Evolutionary conservation across 2,113 vertebrate genomes (phyloP).

Genomic region (Cyanocitta stelleri): DNA sequence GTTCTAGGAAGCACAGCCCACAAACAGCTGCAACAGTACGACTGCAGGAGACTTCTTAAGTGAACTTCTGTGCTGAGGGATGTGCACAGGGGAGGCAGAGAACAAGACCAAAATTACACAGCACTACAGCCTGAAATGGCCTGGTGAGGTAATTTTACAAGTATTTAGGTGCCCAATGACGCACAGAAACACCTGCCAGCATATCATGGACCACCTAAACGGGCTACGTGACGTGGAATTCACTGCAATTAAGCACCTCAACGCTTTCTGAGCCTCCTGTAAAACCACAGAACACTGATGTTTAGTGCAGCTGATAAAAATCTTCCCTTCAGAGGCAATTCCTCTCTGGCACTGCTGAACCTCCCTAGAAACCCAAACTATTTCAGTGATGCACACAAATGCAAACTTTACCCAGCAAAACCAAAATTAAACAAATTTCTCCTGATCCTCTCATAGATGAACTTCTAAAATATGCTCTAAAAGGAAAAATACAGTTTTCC

Average conservation of each 20-base stretch:
- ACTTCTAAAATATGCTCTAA: background rate
- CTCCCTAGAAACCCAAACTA: background rate
- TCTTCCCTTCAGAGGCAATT: background rate
- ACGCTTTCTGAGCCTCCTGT: background rate
- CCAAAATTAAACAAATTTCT: background rate
- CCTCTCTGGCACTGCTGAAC: background rate
- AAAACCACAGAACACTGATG: background rate
- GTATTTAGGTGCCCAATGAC: background rate
- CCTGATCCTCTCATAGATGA: background rate
- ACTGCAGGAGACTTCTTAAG: background rate
- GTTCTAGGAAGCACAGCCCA: background rate
- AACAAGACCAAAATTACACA: background rate
- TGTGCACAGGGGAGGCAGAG: background rate
- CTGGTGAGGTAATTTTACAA: background rate
- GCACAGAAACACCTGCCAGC: background rate
- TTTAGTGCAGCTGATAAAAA: background rate
- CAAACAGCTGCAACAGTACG: background rate
- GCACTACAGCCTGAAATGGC: background rate
- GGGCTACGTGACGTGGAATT: background rate
- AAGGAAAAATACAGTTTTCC: background rate
- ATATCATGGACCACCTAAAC: background rate
- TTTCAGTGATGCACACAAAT: background rate
- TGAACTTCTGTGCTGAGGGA: background rate
- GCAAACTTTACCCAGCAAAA: background rate
- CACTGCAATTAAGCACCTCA: background rate